Conservation (phyloP, 2,888 invertebrate genomes). For the Philereme transversata region DNA sequence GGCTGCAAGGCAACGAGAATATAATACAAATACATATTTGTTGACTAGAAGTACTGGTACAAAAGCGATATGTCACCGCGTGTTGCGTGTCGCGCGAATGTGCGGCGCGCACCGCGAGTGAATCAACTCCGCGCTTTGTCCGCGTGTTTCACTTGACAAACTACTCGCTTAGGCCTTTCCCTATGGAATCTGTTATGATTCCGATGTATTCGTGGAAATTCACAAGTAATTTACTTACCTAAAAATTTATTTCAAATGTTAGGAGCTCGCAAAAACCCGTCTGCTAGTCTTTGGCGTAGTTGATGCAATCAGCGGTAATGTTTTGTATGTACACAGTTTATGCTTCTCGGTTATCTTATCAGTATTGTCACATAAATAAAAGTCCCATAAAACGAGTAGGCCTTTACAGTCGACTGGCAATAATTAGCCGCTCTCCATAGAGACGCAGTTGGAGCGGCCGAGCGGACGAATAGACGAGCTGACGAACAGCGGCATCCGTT, state of each 20-base stretch:
- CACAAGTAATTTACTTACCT: not conserved
- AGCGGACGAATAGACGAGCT: conserved; percentile 6
- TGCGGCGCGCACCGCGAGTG: not conserved
- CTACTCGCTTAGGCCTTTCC: not conserved
- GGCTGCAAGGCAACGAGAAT: no score
- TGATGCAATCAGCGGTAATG: conserved; percentile 8
- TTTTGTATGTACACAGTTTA: conserved; percentile 16
- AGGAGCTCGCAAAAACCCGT: not conserved
- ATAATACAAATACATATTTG: no score
- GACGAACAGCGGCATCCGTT: conserved; percentile 14
- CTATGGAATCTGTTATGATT: not conserved
- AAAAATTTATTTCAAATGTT: not conserved
- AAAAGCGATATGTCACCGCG: no score
- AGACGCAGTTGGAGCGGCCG: conserved; percentile 4
- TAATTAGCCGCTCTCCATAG: conserved; percentile 18
- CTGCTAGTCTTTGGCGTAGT: not conserved
- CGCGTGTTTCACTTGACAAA: not conserved
- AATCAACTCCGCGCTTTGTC: conserved; percentile 3
- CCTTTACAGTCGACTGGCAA: conserved; percentile 15
- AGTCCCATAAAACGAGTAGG: conserved; percentile 11
- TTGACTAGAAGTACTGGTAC: no score
- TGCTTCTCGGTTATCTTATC: conserved; percentile 15
- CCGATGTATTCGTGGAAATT: not conserved
- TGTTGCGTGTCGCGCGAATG: no score
- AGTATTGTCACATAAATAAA: conserved; percentile 17